Base-by-base conservation (phyloP, 2,113 vertebrate species). In the Nothocercus julius region DNA sequence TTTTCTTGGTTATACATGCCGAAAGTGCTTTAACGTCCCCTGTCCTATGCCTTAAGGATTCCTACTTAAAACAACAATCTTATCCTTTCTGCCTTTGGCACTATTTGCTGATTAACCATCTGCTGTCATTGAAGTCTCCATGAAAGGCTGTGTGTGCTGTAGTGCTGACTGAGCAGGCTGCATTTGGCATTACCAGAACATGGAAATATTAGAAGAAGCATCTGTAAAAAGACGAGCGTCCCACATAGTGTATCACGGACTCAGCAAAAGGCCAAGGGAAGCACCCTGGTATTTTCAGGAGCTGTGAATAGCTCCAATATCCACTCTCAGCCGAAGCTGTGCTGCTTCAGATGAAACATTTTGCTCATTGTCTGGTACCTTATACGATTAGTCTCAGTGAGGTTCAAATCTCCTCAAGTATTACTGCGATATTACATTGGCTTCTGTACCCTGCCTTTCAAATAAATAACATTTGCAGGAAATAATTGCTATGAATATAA, bases 31-130 rank as follows among this genome's bases (percentile, higher is more conserved):
- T 88, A 82, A 82, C 58, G 42, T 72, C 59, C 63, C 42, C 20
- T 30, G 22, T 58, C 53, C 54, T 30, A 30, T 56, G 67, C 67
- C 3, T 1, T 72, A 54, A 87, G 49, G 51, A 69, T 69, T 93
- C 61, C 93, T 38, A 61, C 91, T 90, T 69, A 63, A 93, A 59
- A 80, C 38, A 70, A 62, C 84, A 30, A 58, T 51, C 51, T 49
- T 51, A 59, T 85, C 32, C 62, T 84, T 90, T 85, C 81, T 96
- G 82, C 89, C 79, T 45, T 85, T 88, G 81, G 62, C 82, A 74
- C 25, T 78, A 92, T 77, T 82, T 91, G 59, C 68, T 95, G 75
- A 82, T 90, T 93, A 92, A 85, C 81, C 73, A 89, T 93, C 84
- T 94, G 81, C 76, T 92, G 68, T 62, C 47, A 82, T 51, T 66